A percentile compares a stretch with the other conserved stretches of the same genome.
Conservation (phyloP, 1,140 invertebrate species). For the Drosophila oshimai region DNA sequence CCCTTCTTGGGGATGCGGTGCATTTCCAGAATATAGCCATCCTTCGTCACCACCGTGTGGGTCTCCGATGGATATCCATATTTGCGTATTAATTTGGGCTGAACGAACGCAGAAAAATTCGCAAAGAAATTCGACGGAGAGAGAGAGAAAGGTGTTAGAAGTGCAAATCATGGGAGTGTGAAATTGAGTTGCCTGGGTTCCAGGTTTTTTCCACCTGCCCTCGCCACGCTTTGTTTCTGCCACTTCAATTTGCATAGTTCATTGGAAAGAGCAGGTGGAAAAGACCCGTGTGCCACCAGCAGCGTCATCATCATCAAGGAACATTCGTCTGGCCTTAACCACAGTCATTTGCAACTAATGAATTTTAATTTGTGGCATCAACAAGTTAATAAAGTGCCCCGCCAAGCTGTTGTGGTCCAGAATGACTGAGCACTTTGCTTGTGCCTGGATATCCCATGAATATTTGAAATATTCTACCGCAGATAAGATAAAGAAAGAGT, state of each 20-base stretch:
- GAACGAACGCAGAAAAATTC: slow-evolving; percentile 9
- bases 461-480: background rate
- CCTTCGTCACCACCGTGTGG: slow-evolving; percentile 83
- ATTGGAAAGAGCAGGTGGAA: slow-evolving; percentile 22
- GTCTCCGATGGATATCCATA: slow-evolving; percentile 86
- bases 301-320: slow-evolving; percentile 1
- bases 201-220: background rate
- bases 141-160: slow-evolving; percentile 38
- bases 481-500: background rate
- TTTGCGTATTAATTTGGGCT: slow-evolving; percentile 83
- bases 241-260: slow-evolving; percentile 58
- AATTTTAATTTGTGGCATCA: slow-evolving; percentile 77
- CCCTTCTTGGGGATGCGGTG: slow-evolving; percentile 84
- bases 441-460: background rate
- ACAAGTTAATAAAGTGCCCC: slow-evolving; percentile 61
- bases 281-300: background rate
- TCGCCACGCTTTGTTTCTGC: background rate
- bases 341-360: slow-evolving; percentile 65
- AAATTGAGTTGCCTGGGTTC: slow-evolving; percentile 59
- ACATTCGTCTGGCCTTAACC: slow-evolving; percentile 44
- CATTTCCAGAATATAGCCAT: slow-evolving; percentile 85
- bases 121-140: background rate
- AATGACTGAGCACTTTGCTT: background rate
- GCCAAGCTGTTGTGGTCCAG: slow-evolving; percentile 13
- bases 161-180: slow-evolving; percentile 64